Evolutionary conservation across 2,888 invertebrate genomes (phyloP).

Genomic region (Pammene aurita): DNA sequence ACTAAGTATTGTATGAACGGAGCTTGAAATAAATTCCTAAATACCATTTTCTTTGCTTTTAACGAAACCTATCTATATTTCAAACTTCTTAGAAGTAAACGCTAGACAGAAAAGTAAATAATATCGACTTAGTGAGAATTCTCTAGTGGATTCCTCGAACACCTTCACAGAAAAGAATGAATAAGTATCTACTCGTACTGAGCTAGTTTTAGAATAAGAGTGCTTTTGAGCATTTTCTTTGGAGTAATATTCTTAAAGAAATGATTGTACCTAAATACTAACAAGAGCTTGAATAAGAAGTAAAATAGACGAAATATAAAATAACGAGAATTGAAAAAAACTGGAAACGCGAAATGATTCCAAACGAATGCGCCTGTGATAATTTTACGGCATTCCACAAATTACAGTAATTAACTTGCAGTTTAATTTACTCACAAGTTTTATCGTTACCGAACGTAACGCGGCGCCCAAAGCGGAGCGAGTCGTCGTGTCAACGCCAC

Average conservation of each 20-base stretch:
- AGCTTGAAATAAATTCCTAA: neutral
- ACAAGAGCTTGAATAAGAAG: neutral
- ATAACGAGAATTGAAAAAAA: neutral
- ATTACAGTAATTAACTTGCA: constrained; percentile 36
- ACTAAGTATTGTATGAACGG: too few relatives aligned
- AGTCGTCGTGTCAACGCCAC: constrained; percentile 64
- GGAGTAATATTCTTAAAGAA: neutral
- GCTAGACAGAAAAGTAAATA: constrained; percentile 19
- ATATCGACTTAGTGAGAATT: constrained; percentile 16
- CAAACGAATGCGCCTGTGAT: neutral
- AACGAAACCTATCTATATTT: constrained; percentile 3
- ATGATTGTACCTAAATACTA: too few relatives aligned
- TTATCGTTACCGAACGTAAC: constrained; percentile 39
- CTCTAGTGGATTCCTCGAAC: constrained; percentile 20
- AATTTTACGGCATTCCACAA: constrained; percentile 25
- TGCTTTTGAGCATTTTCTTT: neutral
- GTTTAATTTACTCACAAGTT: constrained; percentile 38
- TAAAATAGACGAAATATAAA: neutral
- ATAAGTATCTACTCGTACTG: neutral
- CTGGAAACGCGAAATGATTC: constrained; percentile 5
- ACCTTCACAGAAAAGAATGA: constrained; percentile 21
- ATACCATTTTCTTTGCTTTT: neutral
- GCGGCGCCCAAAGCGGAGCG: constrained; percentile 50
- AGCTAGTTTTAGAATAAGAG: neutral
- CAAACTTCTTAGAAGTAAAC: constrained; percentile 8